Evolutionary conservation across 2,113 vertebrate genomes (phyloP).

Genomic region (Gobio gobio): DNA sequence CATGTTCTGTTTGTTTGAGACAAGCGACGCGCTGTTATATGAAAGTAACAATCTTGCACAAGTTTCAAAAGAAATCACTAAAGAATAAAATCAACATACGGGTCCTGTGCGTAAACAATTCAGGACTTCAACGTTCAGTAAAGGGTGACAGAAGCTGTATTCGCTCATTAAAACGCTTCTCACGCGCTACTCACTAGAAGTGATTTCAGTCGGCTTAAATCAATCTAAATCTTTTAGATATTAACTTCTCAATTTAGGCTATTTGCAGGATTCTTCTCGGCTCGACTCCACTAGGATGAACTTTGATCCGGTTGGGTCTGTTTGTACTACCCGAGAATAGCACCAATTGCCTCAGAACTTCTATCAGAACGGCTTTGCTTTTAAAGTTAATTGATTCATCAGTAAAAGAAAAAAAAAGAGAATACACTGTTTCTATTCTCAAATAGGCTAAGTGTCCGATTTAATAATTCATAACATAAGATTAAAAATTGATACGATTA

Average conservation of each 20-base stretch:
- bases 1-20: conserved; percentile 54
- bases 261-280: not conserved
- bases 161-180: conserved; percentile 13
- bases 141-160: not conserved
- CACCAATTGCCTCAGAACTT: not conserved
- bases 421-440: not conserved
- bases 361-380: not conserved
- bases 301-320: conserved; percentile 25
- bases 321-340: conserved; percentile 1
- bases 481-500: not conserved
- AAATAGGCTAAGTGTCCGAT: not conserved
- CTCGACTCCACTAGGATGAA: conserved; percentile 13
- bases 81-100: not conserved
- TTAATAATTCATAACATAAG: not conserved
- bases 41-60: not conserved
- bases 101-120: not conserved
- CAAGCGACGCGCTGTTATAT: not conserved
- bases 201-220: not conserved
- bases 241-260: not conserved
- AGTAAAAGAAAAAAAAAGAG: no score
- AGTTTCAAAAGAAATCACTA: not conserved
- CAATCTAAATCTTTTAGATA: not conserved
- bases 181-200: not conserved
- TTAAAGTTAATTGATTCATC: no score
- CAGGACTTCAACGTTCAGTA: not conserved